Evolutionary conservation across 64 coral and sea anemone species (phyloP).

Genomic region (Stylophora pistillata): DNA sequence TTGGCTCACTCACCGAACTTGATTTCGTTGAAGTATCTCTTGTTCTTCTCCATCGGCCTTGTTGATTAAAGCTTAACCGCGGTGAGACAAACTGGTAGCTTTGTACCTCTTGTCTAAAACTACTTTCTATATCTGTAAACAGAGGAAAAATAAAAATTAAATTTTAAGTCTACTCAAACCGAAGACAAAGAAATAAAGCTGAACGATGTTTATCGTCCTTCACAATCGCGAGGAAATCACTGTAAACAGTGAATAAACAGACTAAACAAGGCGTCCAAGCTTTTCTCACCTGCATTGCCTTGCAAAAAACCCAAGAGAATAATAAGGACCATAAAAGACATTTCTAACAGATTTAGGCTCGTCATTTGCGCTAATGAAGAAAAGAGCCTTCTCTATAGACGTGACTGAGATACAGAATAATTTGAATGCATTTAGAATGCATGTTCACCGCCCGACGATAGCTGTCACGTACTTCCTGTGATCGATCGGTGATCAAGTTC

Average conservation of each 20-base stretch:
- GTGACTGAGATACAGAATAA: neutral
- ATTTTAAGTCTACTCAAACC: neutral
- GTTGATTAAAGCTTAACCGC: neutral
- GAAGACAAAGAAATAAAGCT: neutral
- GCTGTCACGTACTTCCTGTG: slow-evolving; percentile 18
- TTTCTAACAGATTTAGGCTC: neutral
- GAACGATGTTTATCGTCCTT: neutral
- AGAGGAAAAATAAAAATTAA: neutral
- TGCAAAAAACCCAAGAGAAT: slow-evolving; percentile 1
- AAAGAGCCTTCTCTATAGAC: neutral
- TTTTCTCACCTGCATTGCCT: slow-evolving; percentile 1
- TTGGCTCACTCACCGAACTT: slow-evolving; percentile 21
- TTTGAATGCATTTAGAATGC: neutral
- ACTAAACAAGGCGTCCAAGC: neutral
- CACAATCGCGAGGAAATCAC: neutral
- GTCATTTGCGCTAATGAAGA: neutral
- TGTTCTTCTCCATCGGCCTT: neutral
- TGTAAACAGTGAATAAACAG: slow-evolving; percentile 19
- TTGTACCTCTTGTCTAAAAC: neutral
- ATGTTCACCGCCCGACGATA: neutral
- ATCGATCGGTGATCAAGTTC: neutral
- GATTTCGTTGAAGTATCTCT: neutral
- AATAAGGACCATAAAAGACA: neutral
- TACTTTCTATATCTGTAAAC: neutral
- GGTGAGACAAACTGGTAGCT: slow-evolving; percentile 29